phyloP scores from a whole-genome alignment of 1,140 invertebrate genomes.

The Gryon sp. region DNA sequence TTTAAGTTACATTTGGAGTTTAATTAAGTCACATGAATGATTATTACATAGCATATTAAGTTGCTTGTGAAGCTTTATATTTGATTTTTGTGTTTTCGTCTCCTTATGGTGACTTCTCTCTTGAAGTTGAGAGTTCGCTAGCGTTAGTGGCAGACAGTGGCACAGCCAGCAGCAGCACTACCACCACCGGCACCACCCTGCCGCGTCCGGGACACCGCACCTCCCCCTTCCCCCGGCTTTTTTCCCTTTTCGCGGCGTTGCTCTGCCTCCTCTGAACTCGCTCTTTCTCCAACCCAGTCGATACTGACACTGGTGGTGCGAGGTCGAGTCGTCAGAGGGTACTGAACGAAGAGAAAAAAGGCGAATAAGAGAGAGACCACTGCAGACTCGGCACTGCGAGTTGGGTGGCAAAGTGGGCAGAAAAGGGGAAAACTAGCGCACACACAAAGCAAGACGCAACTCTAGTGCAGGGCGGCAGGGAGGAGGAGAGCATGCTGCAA shows the following conservation, averaged over 20 bases:
- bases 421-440: background rate
- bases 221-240: background rate
- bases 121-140: slow-evolving; percentile 26
- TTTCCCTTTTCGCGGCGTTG: slow-evolving; percentile 56
- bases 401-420: slow-evolving; percentile 1
- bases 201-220: slow-evolving; percentile 29
- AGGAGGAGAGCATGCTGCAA: slow-evolving; percentile 5
- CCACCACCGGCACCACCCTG: slow-evolving; percentile 35
- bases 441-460: slow-evolving; percentile 23
- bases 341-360: slow-evolving; percentile 68
- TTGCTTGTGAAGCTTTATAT: too few species aligned
- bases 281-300: slow-evolving; percentile 70
- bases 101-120: slow-evolving; percentile 44
- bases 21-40: too few species aligned
- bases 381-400: slow-evolving; percentile 10
- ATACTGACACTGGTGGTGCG: slow-evolving; percentile 76
- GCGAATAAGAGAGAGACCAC: slow-evolving; percentile 22
- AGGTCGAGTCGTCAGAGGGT: slow-evolving; percentile 78
- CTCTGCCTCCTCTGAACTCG: background rate
- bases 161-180: slow-evolving; percentile 22
- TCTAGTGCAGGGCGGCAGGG: slow-evolving; percentile 11
- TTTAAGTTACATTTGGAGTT: too few species aligned
- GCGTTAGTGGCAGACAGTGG: slow-evolving; percentile 24
- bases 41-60: too few species aligned
- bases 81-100: slow-evolving; percentile 9